These are phyloP conservation scores for Oncorhynchus nerka DNA, from an alignment of 2,113 vertebrate genomes.

Conservation along the genomic window DNA sequence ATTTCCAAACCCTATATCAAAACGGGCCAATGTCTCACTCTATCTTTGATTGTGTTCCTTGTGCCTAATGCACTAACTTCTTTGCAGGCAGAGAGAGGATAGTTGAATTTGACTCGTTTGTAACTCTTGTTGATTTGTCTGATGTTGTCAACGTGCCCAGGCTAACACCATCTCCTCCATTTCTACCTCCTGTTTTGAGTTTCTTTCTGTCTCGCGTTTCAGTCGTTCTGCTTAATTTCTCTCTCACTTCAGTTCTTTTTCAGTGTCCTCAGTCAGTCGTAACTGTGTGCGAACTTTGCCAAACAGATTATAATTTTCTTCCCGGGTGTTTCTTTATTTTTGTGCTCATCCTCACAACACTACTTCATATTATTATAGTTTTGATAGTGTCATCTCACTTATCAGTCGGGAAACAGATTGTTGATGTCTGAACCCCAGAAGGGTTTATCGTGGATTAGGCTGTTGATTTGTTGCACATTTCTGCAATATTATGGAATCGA, in stretches of 20 bases:
- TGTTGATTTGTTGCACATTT: conserved; percentile 46
- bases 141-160: conserved; percentile 69
- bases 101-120: conserved; percentile 70
- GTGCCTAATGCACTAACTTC: conserved; percentile 84
- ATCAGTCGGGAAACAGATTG: not conserved
- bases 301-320: conserved; percentile 47
- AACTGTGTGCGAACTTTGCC: conserved; percentile 65
- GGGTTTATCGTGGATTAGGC: conserved; percentile 18
- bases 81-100: conserved; percentile 80
- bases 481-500: conserved; percentile 33
- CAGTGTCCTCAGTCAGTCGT: conserved; percentile 60
- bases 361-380: conserved; percentile 61
- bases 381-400: conserved; percentile 51
- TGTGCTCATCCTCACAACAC: conserved; percentile 43
- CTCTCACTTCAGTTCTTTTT: conserved; percentile 71
- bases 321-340: conserved; percentile 44
- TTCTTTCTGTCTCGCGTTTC: conserved; percentile 54
- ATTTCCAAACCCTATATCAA: conserved; percentile 64
- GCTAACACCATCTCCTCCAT: conserved; percentile 68
- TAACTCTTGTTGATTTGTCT: conserved; percentile 70
- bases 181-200: conserved; percentile 58
- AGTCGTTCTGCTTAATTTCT: conserved; percentile 58
- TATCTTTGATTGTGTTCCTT: conserved; percentile 73
- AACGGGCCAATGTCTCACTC: conserved; percentile 68
- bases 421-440: conserved; percentile 32